Conservation (phyloP, 2,113 vertebrate genomes). For the Odontesthes bonariensis region DNA sequence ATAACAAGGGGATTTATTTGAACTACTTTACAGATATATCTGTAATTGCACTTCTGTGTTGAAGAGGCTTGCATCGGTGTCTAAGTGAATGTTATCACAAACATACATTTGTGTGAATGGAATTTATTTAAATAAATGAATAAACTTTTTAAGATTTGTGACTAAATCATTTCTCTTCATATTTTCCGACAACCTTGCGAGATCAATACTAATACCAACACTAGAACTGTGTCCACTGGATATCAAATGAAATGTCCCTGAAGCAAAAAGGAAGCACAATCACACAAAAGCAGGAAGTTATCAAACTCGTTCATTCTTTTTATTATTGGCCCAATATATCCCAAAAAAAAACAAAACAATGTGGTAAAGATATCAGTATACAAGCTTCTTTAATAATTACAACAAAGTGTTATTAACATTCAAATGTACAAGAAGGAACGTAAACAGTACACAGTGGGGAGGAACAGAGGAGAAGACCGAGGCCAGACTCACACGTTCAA, state of each 20-base stretch:
- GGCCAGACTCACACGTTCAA: conserved; percentile 12
- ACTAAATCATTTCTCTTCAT: not conserved
- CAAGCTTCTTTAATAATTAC: conserved; percentile 81
- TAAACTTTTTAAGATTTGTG: not conserved
- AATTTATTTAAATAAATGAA: not conserved
- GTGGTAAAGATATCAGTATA: conserved; percentile 90
- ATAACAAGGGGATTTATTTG: not conserved
- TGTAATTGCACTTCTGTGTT: not conserved
- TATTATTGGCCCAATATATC: conserved; percentile 90
- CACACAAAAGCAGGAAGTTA: conserved; percentile 16
- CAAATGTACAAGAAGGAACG: conserved; percentile 74
- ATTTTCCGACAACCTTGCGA: not conserved
- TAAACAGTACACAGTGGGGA: conserved; percentile 86
- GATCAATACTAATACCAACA: not conserved
- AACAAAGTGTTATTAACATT: conserved; percentile 74
- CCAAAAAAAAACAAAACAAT: conserved; percentile 81
- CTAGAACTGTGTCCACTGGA: not conserved
- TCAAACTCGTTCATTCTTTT: conserved; percentile 65
- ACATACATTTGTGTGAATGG: not conserved
- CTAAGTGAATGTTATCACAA: not conserved
- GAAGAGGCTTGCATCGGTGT: not conserved
- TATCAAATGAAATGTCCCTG: not conserved
- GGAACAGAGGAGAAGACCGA: conserved; percentile 30
- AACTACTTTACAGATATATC: not conserved
- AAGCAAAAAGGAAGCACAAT: not conserved